Evolutionary conservation across 2,888 invertebrate species (phyloP), one percentile per base, ranked within the genome.

Genomic region (Aporophyla lueneburgensis): DNA sequence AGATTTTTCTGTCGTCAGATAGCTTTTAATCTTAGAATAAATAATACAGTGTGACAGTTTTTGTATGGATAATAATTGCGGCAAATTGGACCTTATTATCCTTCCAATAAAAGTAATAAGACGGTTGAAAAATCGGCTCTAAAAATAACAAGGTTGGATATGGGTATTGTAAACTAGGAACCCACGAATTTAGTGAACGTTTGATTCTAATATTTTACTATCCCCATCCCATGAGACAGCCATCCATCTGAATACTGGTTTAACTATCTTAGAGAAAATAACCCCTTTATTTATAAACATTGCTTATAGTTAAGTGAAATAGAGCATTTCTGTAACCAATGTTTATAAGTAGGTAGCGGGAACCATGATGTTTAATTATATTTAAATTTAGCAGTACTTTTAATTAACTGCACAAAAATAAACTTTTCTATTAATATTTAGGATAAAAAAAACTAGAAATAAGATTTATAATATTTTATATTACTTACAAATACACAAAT

Each of bases 401-500:
- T 19, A 51, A 24, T 0, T 1, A 56, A 16, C 27, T 33, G 7
- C n/a, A 27, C 24, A 49, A 49, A 49, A 19, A 10, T 14, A 5
- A 7, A 43, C 7, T 27, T 27, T 14, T 27, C 27, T 66, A 2
- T 21, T 14, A 1, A 21, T 9, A 2, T 21, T 9, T 43, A 54
- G 46, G 1, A 6, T 10, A 72, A 81, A 0, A 66, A 74, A 87
- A 78, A 82, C 66, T 70, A 72, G 24, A 68, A 63, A 61, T 80
- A 67, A 71, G 72, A 68, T 85, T 89, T 81, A 73, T 67, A 86
- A 80, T 79, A 70, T 81, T 83, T 86, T 75, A 88, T 89, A 71
- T 80, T 84, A 89, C 88, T 85, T 88, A 88, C 79, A 88, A 74
- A 67, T 88, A 89, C 85, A 87, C 71, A 84, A 69, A 80, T 78